Evolutionary conservation across 2,797 vertebrate genomes (phyloP).

Genomic region (Nyctalus aviator): DNA sequence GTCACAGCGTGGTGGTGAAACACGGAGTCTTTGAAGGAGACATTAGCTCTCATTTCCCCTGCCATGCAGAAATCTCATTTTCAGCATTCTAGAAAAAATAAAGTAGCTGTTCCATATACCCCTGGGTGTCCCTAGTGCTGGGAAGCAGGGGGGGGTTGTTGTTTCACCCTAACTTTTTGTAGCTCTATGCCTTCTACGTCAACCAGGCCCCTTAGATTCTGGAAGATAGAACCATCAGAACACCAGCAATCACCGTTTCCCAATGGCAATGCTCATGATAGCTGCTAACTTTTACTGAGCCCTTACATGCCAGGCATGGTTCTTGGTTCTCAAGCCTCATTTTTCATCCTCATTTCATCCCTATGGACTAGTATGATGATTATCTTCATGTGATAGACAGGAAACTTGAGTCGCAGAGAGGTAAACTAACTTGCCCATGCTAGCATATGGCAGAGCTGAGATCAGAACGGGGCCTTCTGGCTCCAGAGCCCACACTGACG

Average conservation of each 20-base stretch:
- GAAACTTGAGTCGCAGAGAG: background rate
- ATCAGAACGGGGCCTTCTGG: background rate
- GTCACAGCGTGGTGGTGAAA: background rate
- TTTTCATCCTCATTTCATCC: background rate
- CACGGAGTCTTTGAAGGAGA: background rate
- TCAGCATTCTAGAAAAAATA: background rate
- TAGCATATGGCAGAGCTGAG: background rate
- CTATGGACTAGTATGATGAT: background rate
- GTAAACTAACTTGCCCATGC: background rate
- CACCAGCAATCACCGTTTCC: background rate
- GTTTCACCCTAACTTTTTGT: background rate
- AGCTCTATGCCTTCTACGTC: background rate
- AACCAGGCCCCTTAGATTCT: background rate
- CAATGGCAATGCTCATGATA: background rate
- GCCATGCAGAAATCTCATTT: background rate
- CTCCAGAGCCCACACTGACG: accelerated
- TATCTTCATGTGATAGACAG: background rate
- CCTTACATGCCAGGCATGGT: background rate
- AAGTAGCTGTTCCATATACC: background rate
- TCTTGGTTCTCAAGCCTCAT: background rate
- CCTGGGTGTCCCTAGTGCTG: background rate
- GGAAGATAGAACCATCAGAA: background rate
- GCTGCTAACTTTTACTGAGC: background rate
- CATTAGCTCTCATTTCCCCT: background rate
- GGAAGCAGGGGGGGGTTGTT: background rate